These are phyloP conservation scores for Arvicanthis niloticus DNA, from an alignment of 2,113 vertebrate genomes.

Conservation along the genomic window DNA sequence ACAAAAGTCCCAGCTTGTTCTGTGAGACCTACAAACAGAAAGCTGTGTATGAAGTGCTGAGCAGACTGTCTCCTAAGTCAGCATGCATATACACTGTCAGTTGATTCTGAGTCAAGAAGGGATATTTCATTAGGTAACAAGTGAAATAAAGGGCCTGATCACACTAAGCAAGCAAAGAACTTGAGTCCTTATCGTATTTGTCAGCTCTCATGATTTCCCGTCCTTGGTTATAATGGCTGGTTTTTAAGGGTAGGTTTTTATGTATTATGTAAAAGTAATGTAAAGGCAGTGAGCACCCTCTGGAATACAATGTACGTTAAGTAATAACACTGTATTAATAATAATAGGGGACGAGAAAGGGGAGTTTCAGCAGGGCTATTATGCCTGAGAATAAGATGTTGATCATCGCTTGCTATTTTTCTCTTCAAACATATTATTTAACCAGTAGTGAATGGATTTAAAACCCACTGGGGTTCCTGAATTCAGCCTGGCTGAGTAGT, in stretches of 20 bases:
- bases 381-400: conserved; percentile 68
- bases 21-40: not conserved
- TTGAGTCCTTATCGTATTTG: not conserved
- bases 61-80: accelerated
- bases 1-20: not conserved
- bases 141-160: conserved; percentile 2
- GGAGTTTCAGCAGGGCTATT: not conserved
- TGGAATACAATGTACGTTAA: not conserved
- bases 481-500: conserved; percentile 64
- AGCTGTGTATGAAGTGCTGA: accelerated
- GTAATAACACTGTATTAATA: conserved; percentile 54
- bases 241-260: not conserved
- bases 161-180: not conserved
- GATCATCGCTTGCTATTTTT: conserved; percentile 74
- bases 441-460: conserved; percentile 66
- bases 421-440: conserved; percentile 75
- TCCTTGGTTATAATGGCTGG: not conserved
- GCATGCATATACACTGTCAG: accelerated
- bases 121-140: not conserved
- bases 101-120: not conserved
- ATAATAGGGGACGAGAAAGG: conserved; percentile 40
- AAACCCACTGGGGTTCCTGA: conserved; percentile 72
- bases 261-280: not conserved
- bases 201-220: not conserved
- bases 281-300: conserved; percentile 17